Conservation (phyloP, 35 echinoderm and acorn worm species). For the Strongylocentrotus purpuratus region DNA sequence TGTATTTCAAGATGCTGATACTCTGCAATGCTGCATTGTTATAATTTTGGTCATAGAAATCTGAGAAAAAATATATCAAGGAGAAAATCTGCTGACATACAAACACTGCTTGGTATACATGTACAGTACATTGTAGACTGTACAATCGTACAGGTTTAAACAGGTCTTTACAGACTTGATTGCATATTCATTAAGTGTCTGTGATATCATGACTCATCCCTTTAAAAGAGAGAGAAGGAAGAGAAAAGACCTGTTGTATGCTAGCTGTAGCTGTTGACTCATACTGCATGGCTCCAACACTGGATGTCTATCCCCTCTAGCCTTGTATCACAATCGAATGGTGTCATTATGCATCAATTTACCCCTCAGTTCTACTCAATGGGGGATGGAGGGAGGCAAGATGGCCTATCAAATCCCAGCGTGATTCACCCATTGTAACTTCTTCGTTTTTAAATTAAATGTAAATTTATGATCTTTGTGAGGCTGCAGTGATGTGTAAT, state of each 20-base stretch:
- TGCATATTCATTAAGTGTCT: neutral
- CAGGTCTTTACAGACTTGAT: neutral
- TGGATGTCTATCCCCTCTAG: neutral
- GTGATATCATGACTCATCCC: conserved; percentile 7
- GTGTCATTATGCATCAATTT: conserved; percentile 18
- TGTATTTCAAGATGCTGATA: neutral
- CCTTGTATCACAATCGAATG: neutral
- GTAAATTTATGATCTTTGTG: neutral
- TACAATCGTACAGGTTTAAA: neutral
- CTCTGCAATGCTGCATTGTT: neutral
- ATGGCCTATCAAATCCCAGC: neutral
- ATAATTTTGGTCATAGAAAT: neutral
- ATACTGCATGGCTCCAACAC: conserved; percentile 7
- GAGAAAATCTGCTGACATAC: neutral
- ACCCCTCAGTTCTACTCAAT: neutral
- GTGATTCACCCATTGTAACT: neutral
- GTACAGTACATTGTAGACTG: no score
- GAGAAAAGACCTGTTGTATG: conserved; percentile 4
- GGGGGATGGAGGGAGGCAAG: neutral
- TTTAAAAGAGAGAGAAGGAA: neutral
- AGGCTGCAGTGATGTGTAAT: neutral
- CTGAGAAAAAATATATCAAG: neutral
- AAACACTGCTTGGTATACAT: no score
- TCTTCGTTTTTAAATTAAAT: neutral
- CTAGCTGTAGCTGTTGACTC: neutral